These are phyloP conservation scores for Ara ararauna DNA, from an alignment of 2,797 vertebrate species.

Conservation along the genomic window DNA sequence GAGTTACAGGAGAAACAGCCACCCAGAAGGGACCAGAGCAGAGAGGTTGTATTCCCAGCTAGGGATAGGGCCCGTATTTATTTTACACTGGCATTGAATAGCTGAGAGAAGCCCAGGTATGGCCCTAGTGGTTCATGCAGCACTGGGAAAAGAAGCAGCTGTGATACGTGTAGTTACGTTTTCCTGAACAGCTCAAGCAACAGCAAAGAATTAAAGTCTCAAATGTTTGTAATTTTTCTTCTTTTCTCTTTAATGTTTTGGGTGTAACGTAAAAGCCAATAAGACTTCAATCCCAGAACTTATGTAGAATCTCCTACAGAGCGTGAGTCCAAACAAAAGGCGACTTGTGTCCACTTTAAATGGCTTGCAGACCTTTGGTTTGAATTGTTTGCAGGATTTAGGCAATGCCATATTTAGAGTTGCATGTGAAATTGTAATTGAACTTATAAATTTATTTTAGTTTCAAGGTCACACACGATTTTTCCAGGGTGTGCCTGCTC, in stretches of 20 bases:
- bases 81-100: not conserved
- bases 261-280: not conserved
- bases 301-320: not conserved
- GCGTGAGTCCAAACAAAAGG: not conserved
- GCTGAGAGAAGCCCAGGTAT: not conserved
- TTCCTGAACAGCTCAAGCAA: not conserved
- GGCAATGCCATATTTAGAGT: slow-evolving; percentile 8
- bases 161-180: not conserved
- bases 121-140: rapidly evolving
- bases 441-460: slow-evolving; percentile 37
- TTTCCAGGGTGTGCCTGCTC: slow-evolving; percentile 61
- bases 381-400: slow-evolving; percentile 17
- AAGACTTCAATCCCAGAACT: not conserved
- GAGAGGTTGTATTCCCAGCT: not conserved
- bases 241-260: not conserved
- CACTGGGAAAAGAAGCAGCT: not conserved
- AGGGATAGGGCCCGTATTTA: not conserved
- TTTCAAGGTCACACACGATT: slow-evolving; percentile 8
- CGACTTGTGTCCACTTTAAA: not conserved
- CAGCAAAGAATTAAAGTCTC: not conserved
- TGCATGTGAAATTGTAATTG: not conserved
- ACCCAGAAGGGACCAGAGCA: not conserved
- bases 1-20: not conserved
- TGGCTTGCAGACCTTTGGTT: not conserved
- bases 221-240: not conserved